Percentiles rank a stretch among this genome's conserved stretches.
Conservation (phyloP, 2,797 vertebrate genomes). For the Sebastes wilsoni region DNA sequence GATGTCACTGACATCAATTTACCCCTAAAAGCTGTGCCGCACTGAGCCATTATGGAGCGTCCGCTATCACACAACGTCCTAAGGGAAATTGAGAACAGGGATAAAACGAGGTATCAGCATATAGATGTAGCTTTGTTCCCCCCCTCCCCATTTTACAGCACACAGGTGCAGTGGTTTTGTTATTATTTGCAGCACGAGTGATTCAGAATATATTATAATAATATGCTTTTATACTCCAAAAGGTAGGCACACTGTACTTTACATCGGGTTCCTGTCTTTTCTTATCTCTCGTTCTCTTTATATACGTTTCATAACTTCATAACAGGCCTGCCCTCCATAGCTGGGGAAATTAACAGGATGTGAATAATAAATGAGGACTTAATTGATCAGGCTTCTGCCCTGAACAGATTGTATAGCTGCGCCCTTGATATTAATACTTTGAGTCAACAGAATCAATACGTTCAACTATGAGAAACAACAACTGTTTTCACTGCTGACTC, state of each 20-base stretch:
- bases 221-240: conserved; percentile 33
- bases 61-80: conserved; percentile 58
- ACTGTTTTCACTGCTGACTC: conserved; percentile 15
- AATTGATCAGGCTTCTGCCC: conserved; percentile 67
- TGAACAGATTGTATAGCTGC: conserved; percentile 56
- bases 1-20: conserved; percentile 79
- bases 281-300: not conserved
- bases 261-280: not conserved
- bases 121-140: conserved; percentile 58
- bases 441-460: conserved; percentile 65
- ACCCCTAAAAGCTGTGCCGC: conserved; percentile 67
- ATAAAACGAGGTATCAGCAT: conserved; percentile 70
- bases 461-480: conserved; percentile 38
- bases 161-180: conserved; percentile 44
- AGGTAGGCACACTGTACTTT: conserved; percentile 16
- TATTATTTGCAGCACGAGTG: conserved; percentile 29
- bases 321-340: conserved; percentile 25
- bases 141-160: conserved; percentile 23
- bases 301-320: conserved; percentile 36
- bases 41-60: conserved; percentile 57
- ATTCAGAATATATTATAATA: conserved; percentile 54
- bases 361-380: conserved; percentile 74
- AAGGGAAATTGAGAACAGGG: conserved; percentile 39
- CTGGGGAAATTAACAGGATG: conserved; percentile 51
- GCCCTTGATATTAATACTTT: conserved; percentile 68